Base-by-base conservation (phyloP, 2,888 invertebrate species). In the Byasa hedistus region DNA sequence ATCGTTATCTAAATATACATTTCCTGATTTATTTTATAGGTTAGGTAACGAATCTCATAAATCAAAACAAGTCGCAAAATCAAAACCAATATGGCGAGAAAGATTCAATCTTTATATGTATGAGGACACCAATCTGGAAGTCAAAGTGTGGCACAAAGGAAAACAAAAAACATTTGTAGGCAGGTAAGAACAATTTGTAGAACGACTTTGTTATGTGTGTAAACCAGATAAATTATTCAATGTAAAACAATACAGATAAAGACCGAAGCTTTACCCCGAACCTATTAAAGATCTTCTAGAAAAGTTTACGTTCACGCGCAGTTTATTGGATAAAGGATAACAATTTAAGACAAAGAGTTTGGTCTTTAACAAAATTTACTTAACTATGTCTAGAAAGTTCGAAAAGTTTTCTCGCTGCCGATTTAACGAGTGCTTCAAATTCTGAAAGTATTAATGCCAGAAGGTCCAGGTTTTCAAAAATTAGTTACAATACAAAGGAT, bases 131-230 rank as follows among this genome's bases (percentile, higher is more conserved):
- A 76, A 75, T 62, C 75, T 91, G 68, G 91, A 91, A 75, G 78
- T 89, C 64, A 87, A 87, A 60, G 83, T 90, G 36, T 91, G 89
- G 90, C 85, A 88, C 70, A 91, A 91, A 78, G 87, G 84, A 39
- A 90, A 86, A 75, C 89, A 89, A 74, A 91, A 91, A 71, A 85
- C 79, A 68, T 91, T 91, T 69, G 86, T 91, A 85, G 91, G 91
- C 76, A 85, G 89, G 91, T 91, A 75, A 81, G 78, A 61, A 48
- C 10, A 39, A 15, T n/a, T n/a, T n/a, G 5, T 19, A 48, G 19
- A 48, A 3, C 1, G 19, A 48, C 0, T 48, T 48, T 48, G 12
- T 48, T 4, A n/a, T 48, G 4, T 44, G n/a, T 19, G 48, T n/a
- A 48, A n/a, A 19, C 3, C 3, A 4, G 3, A 7, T 48, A 12